Conservation (phyloP, 2,888 invertebrate species). For the Chaetogeoica ovagalla region DNA sequence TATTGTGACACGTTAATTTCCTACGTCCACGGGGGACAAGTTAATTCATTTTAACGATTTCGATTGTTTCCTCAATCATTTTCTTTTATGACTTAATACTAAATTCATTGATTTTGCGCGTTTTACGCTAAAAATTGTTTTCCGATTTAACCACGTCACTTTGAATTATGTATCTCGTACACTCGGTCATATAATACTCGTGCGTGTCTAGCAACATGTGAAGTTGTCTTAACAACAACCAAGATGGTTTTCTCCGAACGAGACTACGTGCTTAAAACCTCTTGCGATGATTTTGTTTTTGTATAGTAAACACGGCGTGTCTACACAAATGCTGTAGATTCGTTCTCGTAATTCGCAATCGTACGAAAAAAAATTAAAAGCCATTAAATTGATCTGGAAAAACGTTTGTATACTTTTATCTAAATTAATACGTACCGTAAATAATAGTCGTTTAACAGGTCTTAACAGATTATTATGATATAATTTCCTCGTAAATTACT, state of each 20-base stretch:
- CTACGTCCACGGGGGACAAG: background rate
- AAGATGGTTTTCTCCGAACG: constrained; percentile 31
- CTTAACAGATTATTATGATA: no score
- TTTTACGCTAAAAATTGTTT: constrained; percentile 20
- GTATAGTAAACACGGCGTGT: background rate
- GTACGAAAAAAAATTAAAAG: background rate
- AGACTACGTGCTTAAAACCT: constrained; percentile 42
- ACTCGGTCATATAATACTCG: constrained; percentile 30
- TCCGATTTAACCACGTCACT: constrained; percentile 12
- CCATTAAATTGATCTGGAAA: background rate
- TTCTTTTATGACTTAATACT: background rate
- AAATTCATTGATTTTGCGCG: background rate
- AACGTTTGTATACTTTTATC: background rate
- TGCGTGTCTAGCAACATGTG: constrained; percentile 28
- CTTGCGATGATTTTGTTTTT: constrained; percentile 14
- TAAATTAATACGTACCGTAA: background rate
- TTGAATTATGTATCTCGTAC: constrained; percentile 13
- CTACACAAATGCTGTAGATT: background rate
- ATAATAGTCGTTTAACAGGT: no score
- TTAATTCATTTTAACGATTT: background rate
- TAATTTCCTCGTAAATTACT: no score
- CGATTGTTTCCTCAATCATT: background rate
- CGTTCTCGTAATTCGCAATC: background rate
- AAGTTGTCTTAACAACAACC: constrained; percentile 34
- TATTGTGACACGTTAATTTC: no score